Conservation (phyloP, 2,888 invertebrate species). For the Eremobia ochroleuca region DNA sequence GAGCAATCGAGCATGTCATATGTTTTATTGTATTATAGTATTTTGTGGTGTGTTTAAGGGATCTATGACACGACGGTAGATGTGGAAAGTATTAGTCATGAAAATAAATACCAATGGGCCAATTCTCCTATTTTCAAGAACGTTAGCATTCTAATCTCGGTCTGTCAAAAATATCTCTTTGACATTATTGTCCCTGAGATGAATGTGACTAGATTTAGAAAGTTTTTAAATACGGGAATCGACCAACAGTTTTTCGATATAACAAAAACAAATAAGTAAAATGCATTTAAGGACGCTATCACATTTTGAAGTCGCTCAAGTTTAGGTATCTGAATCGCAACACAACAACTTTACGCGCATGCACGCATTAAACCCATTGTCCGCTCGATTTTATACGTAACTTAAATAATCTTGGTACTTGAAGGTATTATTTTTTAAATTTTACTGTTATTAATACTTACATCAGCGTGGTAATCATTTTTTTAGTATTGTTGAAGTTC, state of each 20-base stretch:
- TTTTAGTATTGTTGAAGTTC: no score
- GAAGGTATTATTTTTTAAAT: no score
- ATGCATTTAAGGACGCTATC: no score
- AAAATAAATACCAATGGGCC: neutral
- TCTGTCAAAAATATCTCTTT: neutral
- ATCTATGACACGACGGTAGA: slow-evolving; percentile 10
- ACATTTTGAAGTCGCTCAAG: no score
- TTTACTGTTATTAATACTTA: no score
- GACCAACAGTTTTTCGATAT: neutral
- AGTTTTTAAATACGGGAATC: neutral
- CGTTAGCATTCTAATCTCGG: neutral
- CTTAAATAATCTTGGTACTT: no score
- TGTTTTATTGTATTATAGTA: slow-evolving; percentile 19
- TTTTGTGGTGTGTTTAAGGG: slow-evolving; percentile 20
- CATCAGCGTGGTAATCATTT: no score
- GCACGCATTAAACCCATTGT: no score
- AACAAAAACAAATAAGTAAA: neutral
- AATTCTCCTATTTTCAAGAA: neutral
- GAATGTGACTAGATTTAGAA: neutral
- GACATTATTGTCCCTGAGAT: neutral
- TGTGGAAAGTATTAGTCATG: neutral
- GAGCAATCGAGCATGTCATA: slow-evolving; percentile 16
- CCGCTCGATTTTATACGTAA: no score
- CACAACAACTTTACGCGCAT: no score
- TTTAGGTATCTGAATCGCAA: no score